Conservation (phyloP, 2,888 invertebrate genomes). For the Stenolophus ochropezus region DNA sequence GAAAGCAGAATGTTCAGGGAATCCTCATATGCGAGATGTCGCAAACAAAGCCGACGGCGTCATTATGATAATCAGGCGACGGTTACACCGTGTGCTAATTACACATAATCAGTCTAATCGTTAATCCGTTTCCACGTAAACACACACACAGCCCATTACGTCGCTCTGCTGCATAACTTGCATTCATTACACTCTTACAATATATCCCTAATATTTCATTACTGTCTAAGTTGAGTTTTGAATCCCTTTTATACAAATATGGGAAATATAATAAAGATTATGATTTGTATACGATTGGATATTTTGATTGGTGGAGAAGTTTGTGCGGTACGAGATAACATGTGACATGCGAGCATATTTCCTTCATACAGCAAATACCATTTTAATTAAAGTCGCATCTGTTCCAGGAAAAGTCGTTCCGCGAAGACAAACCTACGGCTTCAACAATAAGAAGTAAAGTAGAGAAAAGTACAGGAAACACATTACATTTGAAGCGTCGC, state of each 20-base stretch:
- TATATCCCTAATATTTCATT: no score
- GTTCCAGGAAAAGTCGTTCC: not conserved
- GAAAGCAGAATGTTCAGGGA: no score
- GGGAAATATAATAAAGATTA: not conserved
- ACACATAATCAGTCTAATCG: not conserved
- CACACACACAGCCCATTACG: no score
- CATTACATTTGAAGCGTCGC: conserved; percentile 35
- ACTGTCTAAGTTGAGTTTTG: no score
- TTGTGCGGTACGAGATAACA: not conserved
- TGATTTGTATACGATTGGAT: no score
- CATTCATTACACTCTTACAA: no score
- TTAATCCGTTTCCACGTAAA: not conserved
- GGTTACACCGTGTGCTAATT: conserved; percentile 10
- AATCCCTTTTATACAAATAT: no score
- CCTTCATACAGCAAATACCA: not conserved
- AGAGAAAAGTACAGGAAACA: conserved; percentile 7
- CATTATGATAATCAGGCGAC: conserved; percentile 4
- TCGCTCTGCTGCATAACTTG: no score
- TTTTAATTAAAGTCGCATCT: not conserved
- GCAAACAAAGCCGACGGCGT: not conserved
- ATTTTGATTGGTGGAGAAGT: no score
- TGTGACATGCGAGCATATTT: not conserved
- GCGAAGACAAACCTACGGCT: not conserved
- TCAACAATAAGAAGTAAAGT: not conserved
- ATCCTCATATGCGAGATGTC: no score